Percentiles rank a stretch among this genome's conserved stretches.
Evolutionary conservation across 1,140 invertebrate species (phyloP).

Genomic region (Zaprionus lachaisei): DNA sequence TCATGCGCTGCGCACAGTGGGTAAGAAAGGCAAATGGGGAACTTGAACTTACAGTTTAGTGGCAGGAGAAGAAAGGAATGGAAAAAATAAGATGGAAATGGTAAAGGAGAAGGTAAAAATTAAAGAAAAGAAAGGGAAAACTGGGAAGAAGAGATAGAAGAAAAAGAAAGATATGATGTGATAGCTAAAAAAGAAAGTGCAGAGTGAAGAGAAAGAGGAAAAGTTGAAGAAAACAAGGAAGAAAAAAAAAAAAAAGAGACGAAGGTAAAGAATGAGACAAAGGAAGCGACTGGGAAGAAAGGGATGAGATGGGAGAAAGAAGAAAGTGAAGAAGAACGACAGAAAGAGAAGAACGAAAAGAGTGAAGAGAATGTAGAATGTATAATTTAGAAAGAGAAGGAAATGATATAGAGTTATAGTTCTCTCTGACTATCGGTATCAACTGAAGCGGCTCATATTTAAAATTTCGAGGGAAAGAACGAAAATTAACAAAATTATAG

Average conservation of each 20-base stretch:
- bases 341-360: background rate
- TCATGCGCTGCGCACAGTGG: constrained; percentile 32
- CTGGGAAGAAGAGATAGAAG: background rate
- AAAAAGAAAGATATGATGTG: background rate
- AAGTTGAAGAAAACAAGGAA: background rate
- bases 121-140: no score
- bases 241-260: no score
- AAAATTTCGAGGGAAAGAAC: no score
- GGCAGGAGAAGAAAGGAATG: background rate
- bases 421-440: no score
- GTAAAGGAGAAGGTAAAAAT: background rate
- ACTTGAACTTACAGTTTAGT: no score
- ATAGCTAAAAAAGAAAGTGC: no score
- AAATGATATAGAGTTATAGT: no score
- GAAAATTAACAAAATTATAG: no score
- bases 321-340: background rate
- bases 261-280: no score
- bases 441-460: no score
- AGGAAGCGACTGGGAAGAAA: background rate
- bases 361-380: no score
- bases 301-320: background rate
- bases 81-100: background rate
- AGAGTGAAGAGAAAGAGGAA: background rate
- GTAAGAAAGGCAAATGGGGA: background rate
- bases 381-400: no score